Conservation (phyloP, 1,140 invertebrate genomes). For the Hyphantria cunea region DNA sequence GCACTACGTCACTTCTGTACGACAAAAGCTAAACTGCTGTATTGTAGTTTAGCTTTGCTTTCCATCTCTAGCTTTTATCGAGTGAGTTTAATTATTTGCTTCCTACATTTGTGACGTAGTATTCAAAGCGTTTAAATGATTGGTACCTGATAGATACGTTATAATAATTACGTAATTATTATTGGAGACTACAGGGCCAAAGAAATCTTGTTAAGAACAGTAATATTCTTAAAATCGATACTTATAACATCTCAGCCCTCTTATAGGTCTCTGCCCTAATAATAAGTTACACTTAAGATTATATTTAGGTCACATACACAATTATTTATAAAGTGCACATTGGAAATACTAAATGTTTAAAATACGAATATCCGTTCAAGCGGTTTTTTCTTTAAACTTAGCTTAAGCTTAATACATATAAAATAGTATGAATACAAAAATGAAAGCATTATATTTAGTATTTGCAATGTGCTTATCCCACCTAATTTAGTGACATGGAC, state of each 20-base stretch:
- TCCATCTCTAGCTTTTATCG: background rate
- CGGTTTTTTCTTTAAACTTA: background rate
- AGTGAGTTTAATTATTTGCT: background rate
- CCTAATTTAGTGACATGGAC: background rate
- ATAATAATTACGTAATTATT: slow-evolving; percentile 28
- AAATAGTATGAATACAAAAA: slow-evolving; percentile 6
- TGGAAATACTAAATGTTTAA: slow-evolving; percentile 12
- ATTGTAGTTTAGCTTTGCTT: too few species aligned
- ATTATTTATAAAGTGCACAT: slow-evolving; percentile 16
- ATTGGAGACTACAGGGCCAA: slow-evolving; percentile 3
- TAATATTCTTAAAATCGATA: background rate
- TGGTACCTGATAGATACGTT: slow-evolving; percentile 14
- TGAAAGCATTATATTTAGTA: background rate
- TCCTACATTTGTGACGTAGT: background rate
- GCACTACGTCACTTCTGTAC: background rate
- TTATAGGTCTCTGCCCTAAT: slow-evolving; percentile 8
- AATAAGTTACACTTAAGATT: slow-evolving; percentile 37
- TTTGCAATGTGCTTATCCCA: background rate
- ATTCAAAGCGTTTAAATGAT: slow-evolving; percentile 24
- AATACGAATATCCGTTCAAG: background rate
- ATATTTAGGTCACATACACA: slow-evolving; percentile 26
- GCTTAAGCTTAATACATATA: background rate
- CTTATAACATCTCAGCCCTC: background rate
- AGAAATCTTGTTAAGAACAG: background rate
- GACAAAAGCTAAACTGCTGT: background rate